Conservation (phyloP, 2,888 invertebrate species). For the Lymantria monacha region DNA sequence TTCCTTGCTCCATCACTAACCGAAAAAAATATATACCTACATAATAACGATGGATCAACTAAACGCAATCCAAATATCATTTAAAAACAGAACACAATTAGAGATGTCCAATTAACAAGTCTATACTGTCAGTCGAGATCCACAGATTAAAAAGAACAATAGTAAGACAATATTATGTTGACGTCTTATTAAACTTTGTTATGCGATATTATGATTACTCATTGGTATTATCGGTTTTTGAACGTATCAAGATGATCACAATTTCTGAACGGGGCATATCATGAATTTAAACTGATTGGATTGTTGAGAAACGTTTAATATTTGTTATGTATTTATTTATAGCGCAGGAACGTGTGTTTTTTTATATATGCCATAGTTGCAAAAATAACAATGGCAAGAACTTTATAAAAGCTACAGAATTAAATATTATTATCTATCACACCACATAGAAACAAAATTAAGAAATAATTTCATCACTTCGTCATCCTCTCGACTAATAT, state of each 20-base stretch:
- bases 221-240: slow-evolving; percentile 12
- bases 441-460: no score
- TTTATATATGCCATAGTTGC: no score
- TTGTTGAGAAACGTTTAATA: slow-evolving; percentile 3
- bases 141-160: slow-evolving; percentile 17
- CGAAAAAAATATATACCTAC: no score
- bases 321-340: no score
- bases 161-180: slow-evolving; percentile 19
- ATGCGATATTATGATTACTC: slow-evolving; percentile 19
- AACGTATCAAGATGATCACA: slow-evolving; percentile 10
- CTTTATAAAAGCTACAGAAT: no score
- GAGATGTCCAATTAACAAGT: slow-evolving; percentile 29
- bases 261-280: slow-evolving; percentile 7
- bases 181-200: slow-evolving; percentile 34
- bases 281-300: slow-evolving; percentile 10
- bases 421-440: no score
- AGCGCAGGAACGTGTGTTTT: no score
- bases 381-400: no score
- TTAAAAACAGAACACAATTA: slow-evolving; percentile 22
- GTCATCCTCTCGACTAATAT: no score
- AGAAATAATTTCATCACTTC: no score
- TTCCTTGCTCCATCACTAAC: no score
- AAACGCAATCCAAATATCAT: slow-evolving; percentile 5
- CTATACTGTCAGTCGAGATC: slow-evolving; percentile 10
- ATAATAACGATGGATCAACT: background rate